Evolutionary conservation across 2,888 invertebrate genomes (phyloP), one percentile per base, ranked within the genome.

Genomic region (Holacanthella duospinosa): DNA sequence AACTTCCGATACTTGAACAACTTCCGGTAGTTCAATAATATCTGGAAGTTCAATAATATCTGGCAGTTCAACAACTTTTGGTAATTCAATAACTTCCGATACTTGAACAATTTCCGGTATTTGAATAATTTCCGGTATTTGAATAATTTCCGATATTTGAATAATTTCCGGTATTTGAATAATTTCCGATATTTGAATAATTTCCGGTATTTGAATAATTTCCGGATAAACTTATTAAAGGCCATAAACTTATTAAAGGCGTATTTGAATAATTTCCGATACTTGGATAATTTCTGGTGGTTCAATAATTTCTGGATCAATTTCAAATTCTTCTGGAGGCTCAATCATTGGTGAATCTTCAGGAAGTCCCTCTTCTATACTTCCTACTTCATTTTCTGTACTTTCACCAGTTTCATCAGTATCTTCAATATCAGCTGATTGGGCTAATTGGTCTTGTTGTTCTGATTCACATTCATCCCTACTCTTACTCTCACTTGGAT

Each of bases 351-450:
- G 48, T 4, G 48, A n/a, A n/a, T 48, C 48, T 21, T 48, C 48
- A 9, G 19, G 48, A 4, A 4, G 28, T 25, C 61, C 66, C 55
- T 66, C 66, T 24, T 55, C 55, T 27, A 4, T 6, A 55, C 12
- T 28, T 26, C 27, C 26, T 28, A 6, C 26, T 16, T 55, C 55
- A 55, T 27, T 16, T 6, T 55, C 28, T 3, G 3, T 21, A 4
- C 29, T 29, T 57, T 4, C 57, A 21, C 25, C 25, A 2, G 21
- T 53, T 26, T 53, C 54, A 53, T 53, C 54, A 6, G 24, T 6
- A n/a, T n/a, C 54, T 53, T 24, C 54, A 12, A 25, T 53, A n/a
- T 58, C 24, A 28, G 6, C 43, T 12, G 29, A 24, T 6, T 43
- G 29, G 25, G n/a, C 59, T 3, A 25, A 6, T 36, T 21, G 29